Percentiles rank a stretch among this genome's conserved stretches.
These are phyloP conservation scores for Chrysina gloriosa DNA, from an alignment of 2,888 invertebrate species.

Conservation along the genomic window DNA sequence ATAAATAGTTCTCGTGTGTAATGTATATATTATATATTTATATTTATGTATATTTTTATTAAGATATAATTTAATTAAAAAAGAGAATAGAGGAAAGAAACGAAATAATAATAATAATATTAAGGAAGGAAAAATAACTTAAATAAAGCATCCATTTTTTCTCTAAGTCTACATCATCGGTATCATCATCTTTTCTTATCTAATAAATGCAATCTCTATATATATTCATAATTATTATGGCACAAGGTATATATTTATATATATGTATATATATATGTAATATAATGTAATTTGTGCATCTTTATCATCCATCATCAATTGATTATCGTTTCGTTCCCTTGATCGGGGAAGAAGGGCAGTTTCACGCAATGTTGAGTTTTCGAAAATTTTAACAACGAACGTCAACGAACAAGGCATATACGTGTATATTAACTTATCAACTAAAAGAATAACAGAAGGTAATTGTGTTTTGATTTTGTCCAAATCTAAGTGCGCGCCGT, in stretches of 20 bases:
- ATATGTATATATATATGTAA: conserved; percentile 43
- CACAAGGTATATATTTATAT: conserved; percentile 54
- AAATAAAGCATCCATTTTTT: conserved; percentile 45
- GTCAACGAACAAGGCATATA: no score
- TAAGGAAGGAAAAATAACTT: conserved; percentile 6
- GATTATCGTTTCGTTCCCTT: background rate
- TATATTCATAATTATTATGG: no score
- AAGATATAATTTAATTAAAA: conserved; percentile 4
- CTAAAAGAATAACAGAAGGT: no score
- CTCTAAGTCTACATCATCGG: background rate
- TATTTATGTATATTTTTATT: background rate
- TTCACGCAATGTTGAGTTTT: conserved; percentile 46
- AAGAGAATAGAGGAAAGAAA: conserved; percentile 52
- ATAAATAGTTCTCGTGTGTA: background rate
- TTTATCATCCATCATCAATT: conserved; percentile 28
- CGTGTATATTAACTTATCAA: no score
- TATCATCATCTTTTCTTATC: background rate
- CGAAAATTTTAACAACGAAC: no score
- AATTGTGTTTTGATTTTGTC: no score
- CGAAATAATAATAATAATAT: conserved; percentile 28
- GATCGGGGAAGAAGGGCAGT: no score
- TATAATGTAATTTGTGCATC: conserved; percentile 51
- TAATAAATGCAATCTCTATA: conserved; percentile 58
- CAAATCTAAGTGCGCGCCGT: no score
- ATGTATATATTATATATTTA: background rate